Evolutionary conservation across 2,888 invertebrate genomes (phyloP), one percentile per base, ranked within the genome.

Genomic region (Hydroisotoma schaefferi): DNA sequence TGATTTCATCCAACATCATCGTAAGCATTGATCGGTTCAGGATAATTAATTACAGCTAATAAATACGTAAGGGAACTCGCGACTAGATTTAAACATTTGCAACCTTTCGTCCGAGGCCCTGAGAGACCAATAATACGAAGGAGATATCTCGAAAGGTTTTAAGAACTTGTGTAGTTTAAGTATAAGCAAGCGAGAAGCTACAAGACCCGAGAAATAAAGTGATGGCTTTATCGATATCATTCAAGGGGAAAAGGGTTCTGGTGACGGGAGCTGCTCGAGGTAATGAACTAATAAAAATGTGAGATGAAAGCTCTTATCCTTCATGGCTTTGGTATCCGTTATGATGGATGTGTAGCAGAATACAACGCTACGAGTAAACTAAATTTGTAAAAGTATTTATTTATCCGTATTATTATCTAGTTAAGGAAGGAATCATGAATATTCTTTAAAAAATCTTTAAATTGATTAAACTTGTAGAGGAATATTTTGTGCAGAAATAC

Each of bases 261-360:
- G 77, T 80, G 4, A 80, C 80, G 8, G 80, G 80, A 33, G 79
- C 78, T 48, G 78, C 78, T 5, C 74, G 76, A 74, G 79, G 79
- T 76, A 33, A 33, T 33, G 33, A 33, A 33, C 33, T 33, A 10
- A 15, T 33, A 10, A 10, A 10, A 10, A 10, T 33, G 15, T 33
- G 8, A n/a, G n/a, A n/a, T n/a, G n/a, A n/a, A n/a, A 8, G 8
- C 33, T 33, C 15, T 33, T 15, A 10, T 10, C 15, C 33, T 10
- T 33, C 33, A 33, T 33, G 8, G 8, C 8, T 33, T 33, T 33
- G 33, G 8, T 33, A 33, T 33, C 33, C 33, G n/a, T n/a, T n/a
- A n/a, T n/a, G n/a, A n/a, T n/a, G n/a, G n/a, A n/a, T n/a, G n/a
- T 33, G 33, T 33, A 8, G 33, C 15, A 33, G 15, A 33, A 10